Conservation (phyloP, 2,888 invertebrate species). For the Priapulus caudatus region DNA sequence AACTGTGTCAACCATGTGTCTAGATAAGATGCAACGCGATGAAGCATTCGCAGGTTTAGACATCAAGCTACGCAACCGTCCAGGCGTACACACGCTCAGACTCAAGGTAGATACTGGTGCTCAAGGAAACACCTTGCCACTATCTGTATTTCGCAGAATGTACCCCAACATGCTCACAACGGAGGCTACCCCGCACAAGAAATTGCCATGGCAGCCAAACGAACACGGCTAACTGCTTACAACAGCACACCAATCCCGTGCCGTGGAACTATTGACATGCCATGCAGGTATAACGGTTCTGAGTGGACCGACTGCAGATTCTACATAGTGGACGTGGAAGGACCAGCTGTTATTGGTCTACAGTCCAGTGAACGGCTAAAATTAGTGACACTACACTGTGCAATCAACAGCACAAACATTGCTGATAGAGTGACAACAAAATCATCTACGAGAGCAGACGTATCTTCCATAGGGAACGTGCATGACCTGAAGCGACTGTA, state of each 20-base stretch:
- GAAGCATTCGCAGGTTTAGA: neutral
- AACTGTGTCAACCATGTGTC: neutral
- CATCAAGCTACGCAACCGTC: neutral
- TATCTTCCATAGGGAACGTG: too few relatives aligned
- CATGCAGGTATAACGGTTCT: neutral
- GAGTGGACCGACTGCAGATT: conserved; percentile 8
- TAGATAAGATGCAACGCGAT: neutral
- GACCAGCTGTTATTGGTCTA: conserved; percentile 15
- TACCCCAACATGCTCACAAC: conserved; percentile 10
- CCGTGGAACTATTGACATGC: conserved; percentile 6
- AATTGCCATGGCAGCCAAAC: too few relatives aligned
- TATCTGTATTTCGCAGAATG: conserved; percentile 13
- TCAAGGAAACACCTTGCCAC: conserved; percentile 14
- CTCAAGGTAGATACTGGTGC: conserved; percentile 11
- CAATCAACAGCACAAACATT: too few relatives aligned
- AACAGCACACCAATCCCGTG: conserved; percentile 11
- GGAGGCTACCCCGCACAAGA: too few relatives aligned
- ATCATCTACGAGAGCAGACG: too few relatives aligned
- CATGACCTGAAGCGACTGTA: too few relatives aligned
- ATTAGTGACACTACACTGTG: conserved; percentile 14
- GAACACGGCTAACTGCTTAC: conserved; percentile 10
- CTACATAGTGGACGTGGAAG: conserved; percentile 15
- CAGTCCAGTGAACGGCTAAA: conserved; percentile 9
- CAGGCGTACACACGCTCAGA: neutral
- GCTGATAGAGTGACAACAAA: too few relatives aligned